Conservation (phyloP, 2,113 vertebrate genomes). For the Saguinus imperator region DNA sequence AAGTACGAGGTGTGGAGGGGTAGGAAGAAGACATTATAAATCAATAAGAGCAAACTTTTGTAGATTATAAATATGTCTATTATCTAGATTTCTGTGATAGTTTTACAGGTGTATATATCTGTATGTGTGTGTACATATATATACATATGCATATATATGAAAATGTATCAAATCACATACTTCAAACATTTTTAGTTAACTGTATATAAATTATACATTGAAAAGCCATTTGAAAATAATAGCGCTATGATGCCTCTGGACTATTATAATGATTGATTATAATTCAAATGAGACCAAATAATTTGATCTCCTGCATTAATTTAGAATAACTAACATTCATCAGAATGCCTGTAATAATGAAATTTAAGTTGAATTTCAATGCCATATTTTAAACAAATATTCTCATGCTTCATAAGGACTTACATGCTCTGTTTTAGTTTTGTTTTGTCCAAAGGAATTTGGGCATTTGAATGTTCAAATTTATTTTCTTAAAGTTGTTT, state of each 20-base stretch:
- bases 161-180: background rate
- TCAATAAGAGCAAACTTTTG: background rate
- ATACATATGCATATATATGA: background rate
- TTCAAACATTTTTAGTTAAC: background rate
- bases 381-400: background rate
- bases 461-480: background rate
- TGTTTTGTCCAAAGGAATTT: background rate
- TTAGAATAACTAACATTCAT: background rate
- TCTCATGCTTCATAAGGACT: background rate
- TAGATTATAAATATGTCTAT: background rate
- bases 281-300: constrained; percentile 7
- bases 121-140: too few relatives aligned
- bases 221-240: background rate
- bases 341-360: background rate
- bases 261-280: background rate
- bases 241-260: background rate
- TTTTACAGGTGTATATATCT: background rate
- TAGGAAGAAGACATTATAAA: background rate
- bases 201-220: background rate
- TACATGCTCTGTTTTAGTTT: background rate
- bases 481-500: background rate
- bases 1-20: rapidly evolving
- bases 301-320: background rate
- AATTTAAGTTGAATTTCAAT: background rate
- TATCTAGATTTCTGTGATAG: background rate